Evolutionary conservation across 2,797 vertebrate species (phyloP), one percentile per base, ranked within the genome.

Genomic region (Crypturellus tataupa): DNA sequence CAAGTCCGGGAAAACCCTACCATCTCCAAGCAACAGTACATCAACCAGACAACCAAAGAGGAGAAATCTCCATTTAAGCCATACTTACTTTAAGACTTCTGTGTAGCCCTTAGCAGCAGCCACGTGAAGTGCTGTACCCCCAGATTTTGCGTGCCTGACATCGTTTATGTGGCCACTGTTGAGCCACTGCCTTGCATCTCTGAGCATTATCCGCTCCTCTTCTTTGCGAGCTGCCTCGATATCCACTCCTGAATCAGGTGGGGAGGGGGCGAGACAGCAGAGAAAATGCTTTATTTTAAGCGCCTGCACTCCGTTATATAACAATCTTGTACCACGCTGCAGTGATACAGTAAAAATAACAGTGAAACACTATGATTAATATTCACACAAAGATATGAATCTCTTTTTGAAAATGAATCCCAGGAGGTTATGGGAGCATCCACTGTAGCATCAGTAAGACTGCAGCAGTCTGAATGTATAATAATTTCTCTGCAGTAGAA

Each of bases 51-150:
- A 53, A 79, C 3, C n/a, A 70, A 77, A 59, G 8, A 76, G 0
- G 9, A 44, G 73, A 85, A 86, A 73, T 11, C 14, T 33, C 27
- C 44, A 21, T 70, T 68, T 79, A 68, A 95, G 94, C 6, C 84
- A 47, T n/a, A 96, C 99, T 98, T 98, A 99, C 99, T 99, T 99
- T 99, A 99, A 99, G 98, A 99, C 99, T 98, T 99, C 99, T 2
- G 98, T 98, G 94, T 99, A 99, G 93, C 99, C 99, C 97, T 99
- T 99, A 10, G 99, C 99, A 33, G 99, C 99, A 46, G 99, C 99
- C 29, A 99, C 99, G 6, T 99, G 99, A 86, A 99, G 98, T 4
- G 99, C 99, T 51, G 99, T 99, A 27, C 99, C 99, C 69, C 99
- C 99, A 9, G 99, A 99, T 92, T 99, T 99, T 67, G 98, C 95